Percentiles rank a stretch among this genome's conserved stretches.
Evolutionary conservation across 1,140 invertebrate species (phyloP).

Genomic region (Procambarus clarkii): DNA sequence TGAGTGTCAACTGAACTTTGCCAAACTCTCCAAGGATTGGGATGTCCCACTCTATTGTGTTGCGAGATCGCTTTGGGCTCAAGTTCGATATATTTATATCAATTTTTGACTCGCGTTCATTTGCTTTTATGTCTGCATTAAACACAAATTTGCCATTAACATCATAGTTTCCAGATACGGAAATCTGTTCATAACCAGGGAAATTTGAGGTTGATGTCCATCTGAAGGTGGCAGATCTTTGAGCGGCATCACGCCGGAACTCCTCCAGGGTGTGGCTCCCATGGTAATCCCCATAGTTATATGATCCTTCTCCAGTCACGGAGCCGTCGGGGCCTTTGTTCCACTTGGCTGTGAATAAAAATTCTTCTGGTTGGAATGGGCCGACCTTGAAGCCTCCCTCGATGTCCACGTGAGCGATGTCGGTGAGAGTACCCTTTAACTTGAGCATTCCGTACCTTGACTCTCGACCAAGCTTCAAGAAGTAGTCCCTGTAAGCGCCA

Average conservation of each 20-base stretch:
- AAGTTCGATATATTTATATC: slow-evolving; percentile 34
- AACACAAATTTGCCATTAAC: slow-evolving; percentile 43
- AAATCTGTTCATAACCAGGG: slow-evolving; percentile 27
- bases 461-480: slow-evolving; percentile 57
- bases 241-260: slow-evolving; percentile 11
- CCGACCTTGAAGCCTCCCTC: slow-evolving; percentile 54
- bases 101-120: slow-evolving; percentile 27
- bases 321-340: slow-evolving; percentile 23
- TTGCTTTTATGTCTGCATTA: neutral
- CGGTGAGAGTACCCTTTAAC: slow-evolving; percentile 50
- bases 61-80: slow-evolving; percentile 26
- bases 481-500: slow-evolving; percentile 47
- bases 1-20: slow-evolving; percentile 44
- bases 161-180: slow-evolving; percentile 50
- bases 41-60: slow-evolving; percentile 11
- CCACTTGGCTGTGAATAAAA: slow-evolving; percentile 48
- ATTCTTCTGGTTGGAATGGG: slow-evolving; percentile 33
- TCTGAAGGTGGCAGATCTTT: slow-evolving; percentile 28
- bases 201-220: slow-evolving; percentile 54
- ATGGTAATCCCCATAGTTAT: slow-evolving; percentile 45
- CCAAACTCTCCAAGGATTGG: neutral
- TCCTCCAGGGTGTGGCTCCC: slow-evolving; percentile 35
- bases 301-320: slow-evolving; percentile 33
- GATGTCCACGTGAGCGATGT: slow-evolving; percentile 39
- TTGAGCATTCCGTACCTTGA: slow-evolving; percentile 53